Conservation (phyloP, 2,113 vertebrate genomes). For the Boleophthalmus pectinirostris region DNA sequence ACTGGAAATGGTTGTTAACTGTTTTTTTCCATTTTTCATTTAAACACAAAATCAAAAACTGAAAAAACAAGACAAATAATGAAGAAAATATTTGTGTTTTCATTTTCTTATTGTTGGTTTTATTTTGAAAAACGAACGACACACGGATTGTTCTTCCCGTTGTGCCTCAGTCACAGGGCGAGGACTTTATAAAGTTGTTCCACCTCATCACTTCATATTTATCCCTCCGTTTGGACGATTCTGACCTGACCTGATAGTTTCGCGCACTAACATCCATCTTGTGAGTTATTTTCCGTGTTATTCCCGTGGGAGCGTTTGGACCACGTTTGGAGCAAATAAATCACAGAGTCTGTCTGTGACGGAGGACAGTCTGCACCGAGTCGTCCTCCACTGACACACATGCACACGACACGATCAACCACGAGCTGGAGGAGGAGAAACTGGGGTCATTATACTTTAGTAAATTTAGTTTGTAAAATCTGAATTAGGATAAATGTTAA, state of each 20-base stretch:
- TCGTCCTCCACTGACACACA: not conserved
- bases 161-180: too few species aligned
- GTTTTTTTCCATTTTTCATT: too few species aligned
- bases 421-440: not conserved
- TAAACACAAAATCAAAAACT: too few species aligned
- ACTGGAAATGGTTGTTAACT: too few species aligned
- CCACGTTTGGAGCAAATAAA: slow-evolving; percentile 6
- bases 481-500: too few species aligned
- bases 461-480: too few species aligned
- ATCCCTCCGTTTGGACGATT: not conserved
- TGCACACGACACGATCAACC: not conserved
- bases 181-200: not conserved
- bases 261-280: not conserved
- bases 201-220: slow-evolving; percentile 1
- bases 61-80: too few species aligned
- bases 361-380: not conserved
- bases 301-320: slow-evolving; percentile 16
- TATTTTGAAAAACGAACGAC: too few species aligned
- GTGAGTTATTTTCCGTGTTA: not conserved
- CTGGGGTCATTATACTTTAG: too few species aligned
- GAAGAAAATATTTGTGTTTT: too few species aligned
- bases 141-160: too few species aligned
- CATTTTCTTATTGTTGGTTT: too few species aligned
- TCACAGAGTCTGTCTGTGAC: not conserved
- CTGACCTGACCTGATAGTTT: not conserved